phyloP scores from a whole-genome alignment of 1,140 invertebrate genomes.

The Scaptomyza pallida region DNA sequence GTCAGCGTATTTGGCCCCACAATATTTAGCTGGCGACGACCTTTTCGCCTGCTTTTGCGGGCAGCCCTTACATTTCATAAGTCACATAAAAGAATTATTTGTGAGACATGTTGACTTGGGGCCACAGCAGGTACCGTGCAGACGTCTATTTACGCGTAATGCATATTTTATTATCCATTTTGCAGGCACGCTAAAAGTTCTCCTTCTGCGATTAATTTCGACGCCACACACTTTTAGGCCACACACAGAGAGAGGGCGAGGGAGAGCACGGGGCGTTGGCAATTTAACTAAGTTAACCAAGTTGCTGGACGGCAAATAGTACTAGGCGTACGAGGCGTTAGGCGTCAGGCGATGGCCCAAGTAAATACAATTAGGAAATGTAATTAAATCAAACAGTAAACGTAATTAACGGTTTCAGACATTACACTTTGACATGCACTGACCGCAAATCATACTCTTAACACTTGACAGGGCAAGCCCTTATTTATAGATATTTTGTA shows the following conservation, averaged over 20 bases:
- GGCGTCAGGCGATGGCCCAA: constrained; percentile 3
- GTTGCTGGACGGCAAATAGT: background rate
- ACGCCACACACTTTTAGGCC: background rate
- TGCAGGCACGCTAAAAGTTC: constrained; percentile 44
- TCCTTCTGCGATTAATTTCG: constrained; percentile 55
- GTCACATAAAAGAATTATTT: constrained; percentile 72
- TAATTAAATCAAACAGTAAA: constrained; percentile 46
- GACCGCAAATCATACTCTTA: background rate
- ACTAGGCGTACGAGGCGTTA: too few relatives aligned
- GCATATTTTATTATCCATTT: constrained; percentile 75
- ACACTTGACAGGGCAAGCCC: background rate
- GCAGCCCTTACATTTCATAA: constrained; percentile 62
- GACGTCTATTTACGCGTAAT: constrained; percentile 61
- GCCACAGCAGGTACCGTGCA: constrained; percentile 33
- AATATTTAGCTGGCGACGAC: constrained; percentile 32
- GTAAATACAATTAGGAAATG: constrained; percentile 47
- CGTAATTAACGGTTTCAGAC: constrained; percentile 16
- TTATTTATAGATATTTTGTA: background rate
- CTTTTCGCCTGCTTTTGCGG: constrained; percentile 27
- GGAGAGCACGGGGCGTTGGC: too few relatives aligned
- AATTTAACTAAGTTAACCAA: background rate
- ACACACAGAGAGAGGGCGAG: too few relatives aligned
- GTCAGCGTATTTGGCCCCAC: constrained; percentile 46
- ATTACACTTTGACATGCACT: constrained; percentile 38
- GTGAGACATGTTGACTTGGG: constrained; percentile 62